Evolutionary conservation across 2,888 invertebrate species (phyloP).

Genomic region (Scrobipalpa atriplicella): DNA sequence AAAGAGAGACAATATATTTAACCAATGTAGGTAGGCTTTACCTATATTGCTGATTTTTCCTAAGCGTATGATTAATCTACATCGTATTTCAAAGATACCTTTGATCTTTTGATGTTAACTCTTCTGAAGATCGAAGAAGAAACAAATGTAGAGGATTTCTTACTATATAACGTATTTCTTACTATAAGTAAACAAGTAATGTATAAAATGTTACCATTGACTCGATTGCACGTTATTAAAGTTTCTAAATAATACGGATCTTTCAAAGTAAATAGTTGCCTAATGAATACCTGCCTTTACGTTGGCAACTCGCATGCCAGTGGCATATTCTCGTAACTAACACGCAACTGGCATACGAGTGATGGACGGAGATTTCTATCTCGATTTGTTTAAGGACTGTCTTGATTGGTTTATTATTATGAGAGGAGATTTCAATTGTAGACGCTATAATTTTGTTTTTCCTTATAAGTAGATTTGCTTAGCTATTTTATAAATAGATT

Average conservation of each 20-base stretch:
- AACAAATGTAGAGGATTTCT: too few species aligned
- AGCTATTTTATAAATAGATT: neutral
- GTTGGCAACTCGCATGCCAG: neutral
- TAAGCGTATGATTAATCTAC: too few species aligned
- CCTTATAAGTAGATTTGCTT: neutral
- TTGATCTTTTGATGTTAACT: too few species aligned
- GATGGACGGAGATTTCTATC: slow-evolving; percentile 13
- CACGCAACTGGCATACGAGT: slow-evolving; percentile 11
- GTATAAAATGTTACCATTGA: neutral
- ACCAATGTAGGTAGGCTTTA: too few species aligned
- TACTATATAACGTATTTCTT: too few species aligned
- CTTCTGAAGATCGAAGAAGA: too few species aligned
- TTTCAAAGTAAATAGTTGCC: neutral
- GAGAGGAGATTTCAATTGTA: neutral
- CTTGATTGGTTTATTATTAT: slow-evolving; percentile 15
- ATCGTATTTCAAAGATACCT: too few species aligned
- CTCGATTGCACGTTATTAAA: neutral
- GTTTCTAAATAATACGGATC: neutral
- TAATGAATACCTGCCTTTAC: neutral
- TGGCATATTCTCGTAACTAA: slow-evolving; percentile 8
- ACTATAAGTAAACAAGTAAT: too few species aligned
- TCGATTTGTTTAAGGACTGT: slow-evolving; percentile 13
- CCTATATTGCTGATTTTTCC: too few species aligned
- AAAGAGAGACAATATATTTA: too few species aligned
- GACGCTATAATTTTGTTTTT: neutral